These are phyloP conservation scores for Stomorhina lunata DNA, from an alignment of 2,888 invertebrate genomes.

Conservation along the genomic window DNA sequence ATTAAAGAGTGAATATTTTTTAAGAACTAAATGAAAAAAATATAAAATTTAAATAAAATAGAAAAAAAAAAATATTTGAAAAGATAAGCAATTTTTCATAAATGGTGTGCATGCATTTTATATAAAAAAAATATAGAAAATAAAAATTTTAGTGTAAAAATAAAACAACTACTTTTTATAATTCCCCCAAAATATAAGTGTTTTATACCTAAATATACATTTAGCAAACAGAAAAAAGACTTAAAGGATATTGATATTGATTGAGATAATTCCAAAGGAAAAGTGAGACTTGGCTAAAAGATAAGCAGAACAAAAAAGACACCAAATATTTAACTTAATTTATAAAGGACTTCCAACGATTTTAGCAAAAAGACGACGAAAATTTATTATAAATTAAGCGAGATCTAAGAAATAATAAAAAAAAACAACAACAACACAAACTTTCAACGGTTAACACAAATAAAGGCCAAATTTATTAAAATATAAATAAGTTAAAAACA, in stretches of 20 bases:
- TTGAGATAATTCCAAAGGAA: conserved; percentile 16
- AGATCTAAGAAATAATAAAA: conserved; percentile 11
- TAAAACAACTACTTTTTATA: conserved; percentile 52
- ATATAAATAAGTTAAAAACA: conserved; percentile 40
- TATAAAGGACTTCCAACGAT: conserved; percentile 77
- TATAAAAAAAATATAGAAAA: conserved; percentile 39
- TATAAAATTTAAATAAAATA: conserved; percentile 12
- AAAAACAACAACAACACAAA: conserved; percentile 45
- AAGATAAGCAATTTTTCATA: conserved; percentile 64
- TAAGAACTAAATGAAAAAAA: conserved; percentile 53
- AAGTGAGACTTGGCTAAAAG: conserved; percentile 8
- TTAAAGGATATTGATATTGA: conserved; percentile 41
- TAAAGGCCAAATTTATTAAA: conserved; percentile 64
- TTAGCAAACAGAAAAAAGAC: conserved; percentile 1
- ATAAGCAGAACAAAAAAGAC: background rate
- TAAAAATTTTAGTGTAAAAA: conserved; percentile 43
- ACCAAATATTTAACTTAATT: conserved; percentile 52
- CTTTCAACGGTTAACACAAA: conserved; percentile 58
- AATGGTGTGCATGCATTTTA: conserved; percentile 63
- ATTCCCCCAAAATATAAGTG: conserved; percentile 28
- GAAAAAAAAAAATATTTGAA: conserved; percentile 20
- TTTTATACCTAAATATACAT: conserved; percentile 59
- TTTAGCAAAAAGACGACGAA: conserved; percentile 77
- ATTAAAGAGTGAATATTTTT: conserved; percentile 65
- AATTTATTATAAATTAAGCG: conserved; percentile 57